A percentile compares a stretch with the other conserved stretches of the same genome.
phyloP scores from a whole-genome alignment of 2,113 vertebrate genomes.

The Asarcornis scutulata region DNA sequence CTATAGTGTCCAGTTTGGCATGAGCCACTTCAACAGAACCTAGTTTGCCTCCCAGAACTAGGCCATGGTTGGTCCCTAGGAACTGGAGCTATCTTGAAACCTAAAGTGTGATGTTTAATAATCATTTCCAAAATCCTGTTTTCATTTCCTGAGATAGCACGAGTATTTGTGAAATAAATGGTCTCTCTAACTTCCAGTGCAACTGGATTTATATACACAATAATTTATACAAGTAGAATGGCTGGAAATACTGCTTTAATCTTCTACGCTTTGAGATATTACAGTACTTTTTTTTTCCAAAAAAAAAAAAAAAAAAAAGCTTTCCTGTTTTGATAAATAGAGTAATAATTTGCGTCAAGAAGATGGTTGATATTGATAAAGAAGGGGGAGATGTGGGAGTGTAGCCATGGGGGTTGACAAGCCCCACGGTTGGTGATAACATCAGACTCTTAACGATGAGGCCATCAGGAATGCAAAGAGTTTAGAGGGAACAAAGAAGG shows the following conservation, averaged over 20 bases:
- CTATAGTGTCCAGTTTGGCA: neutral
- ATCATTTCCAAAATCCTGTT: accelerated
- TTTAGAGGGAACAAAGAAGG: no score
- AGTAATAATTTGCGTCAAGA: no score
- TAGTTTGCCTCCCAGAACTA: neutral
- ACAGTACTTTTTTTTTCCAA: neutral
- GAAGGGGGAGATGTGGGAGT: no score
- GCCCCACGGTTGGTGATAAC: no score
- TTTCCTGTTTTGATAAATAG: neutral
- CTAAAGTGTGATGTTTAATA: neutral
- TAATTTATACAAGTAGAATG: neutral
- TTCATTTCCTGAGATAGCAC: neutral
- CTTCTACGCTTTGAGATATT: neutral
- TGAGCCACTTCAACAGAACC: neutral
- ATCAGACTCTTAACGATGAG: no score
- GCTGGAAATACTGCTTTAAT: constrained; percentile 11
- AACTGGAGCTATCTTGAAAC: neutral
- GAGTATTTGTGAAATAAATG: neutral
- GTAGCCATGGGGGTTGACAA: no score
- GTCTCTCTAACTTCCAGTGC: neutral
- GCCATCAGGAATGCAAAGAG: no score
- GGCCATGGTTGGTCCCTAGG: accelerated
- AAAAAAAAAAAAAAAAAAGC: neutral
- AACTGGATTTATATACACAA: neutral
- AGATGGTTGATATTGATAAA: no score